Evolutionary conservation across 2,797 vertebrate genomes (phyloP).

Genomic region (Molossus molossus): DNA sequence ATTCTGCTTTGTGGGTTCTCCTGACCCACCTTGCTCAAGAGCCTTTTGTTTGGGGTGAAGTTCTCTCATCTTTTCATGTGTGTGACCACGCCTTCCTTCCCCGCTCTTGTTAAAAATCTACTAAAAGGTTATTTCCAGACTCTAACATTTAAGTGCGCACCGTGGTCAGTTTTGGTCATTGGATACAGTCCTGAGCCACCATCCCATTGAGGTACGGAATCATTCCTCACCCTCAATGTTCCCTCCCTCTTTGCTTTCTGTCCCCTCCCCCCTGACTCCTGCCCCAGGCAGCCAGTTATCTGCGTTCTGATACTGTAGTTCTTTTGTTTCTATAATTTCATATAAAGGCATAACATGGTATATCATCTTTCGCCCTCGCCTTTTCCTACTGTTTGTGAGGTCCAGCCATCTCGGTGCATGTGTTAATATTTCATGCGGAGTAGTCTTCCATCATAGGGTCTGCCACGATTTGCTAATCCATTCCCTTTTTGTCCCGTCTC

Average conservation of each 20-base stretch:
- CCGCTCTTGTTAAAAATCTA: not conserved
- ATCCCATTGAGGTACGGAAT: not conserved
- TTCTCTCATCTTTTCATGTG: not conserved
- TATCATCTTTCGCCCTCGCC: not conserved
- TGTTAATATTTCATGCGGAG: conserved; percentile 18
- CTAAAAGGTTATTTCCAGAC: not conserved
- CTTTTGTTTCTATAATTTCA: conserved; percentile 9
- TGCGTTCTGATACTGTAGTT: not conserved
- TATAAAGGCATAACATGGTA: not conserved
- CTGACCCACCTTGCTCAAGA: not conserved
- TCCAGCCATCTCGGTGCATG: not conserved
- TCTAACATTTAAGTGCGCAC: not conserved
- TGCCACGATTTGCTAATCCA: not conserved
- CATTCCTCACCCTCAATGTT: not conserved
- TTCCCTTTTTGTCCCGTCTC: not conserved
- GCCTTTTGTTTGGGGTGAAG: conserved; percentile 32
- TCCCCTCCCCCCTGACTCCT: not conserved
- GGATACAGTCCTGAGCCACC: not conserved
- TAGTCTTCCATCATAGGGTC: not conserved
- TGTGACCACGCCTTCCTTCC: no score
- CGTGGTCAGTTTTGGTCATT: not conserved
- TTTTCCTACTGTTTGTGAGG: not conserved
- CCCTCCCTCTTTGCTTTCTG: not conserved
- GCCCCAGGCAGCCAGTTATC: not conserved
- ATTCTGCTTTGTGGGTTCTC: conserved; percentile 5